Base-by-base conservation (phyloP, 2,888 invertebrate genomes). In the Bellardia pandia region DNA sequence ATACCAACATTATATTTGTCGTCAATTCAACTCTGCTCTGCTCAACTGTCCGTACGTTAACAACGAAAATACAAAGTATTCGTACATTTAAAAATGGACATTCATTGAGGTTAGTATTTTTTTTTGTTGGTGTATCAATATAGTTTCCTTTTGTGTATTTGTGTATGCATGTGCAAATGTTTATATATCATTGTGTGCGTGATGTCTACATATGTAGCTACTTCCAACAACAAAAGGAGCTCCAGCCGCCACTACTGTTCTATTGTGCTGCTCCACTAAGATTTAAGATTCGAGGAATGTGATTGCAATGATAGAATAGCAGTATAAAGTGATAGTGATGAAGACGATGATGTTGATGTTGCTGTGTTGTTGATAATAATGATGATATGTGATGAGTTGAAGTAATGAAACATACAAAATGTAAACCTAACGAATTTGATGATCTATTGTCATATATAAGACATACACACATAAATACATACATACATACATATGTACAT, bases 381-480 rank as follows among this genome's bases (percentile, higher is more conserved):
- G 84, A 64, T 37, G 45, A 16, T 64, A 53, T 48, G 80, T 48
- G 80, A 81, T 71, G 77, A 85, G 69, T 81, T 68, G 42, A 72
- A 66, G 75, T 33, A 72, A 83, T 87, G 84, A 85, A 80, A 75
- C 56, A 74, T 74, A 90, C 90, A 89, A 90, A 91, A 91, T 91
- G 90, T 90, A 91, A 71, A 91, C 89, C 90, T 92, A 92, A 91
- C 91, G 91, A 93, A 91, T 92, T 93, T 93, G 92, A 93, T 93
- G 93, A 93, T 93, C 92, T 92, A 93, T 93, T 93, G 93, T 93
- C 91, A 91, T 89, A 90, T 85, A 90, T 77, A 90, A 33, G 60
- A 16, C 69, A 37, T 48, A 74, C 62, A 37, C 56, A 53, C 30
- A 23, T 62, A 51, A 2, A 45, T 45, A 9, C 45, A 45, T 45